Conservation (phyloP, 2,113 vertebrate species). For the Stegastes partitus region DNA sequence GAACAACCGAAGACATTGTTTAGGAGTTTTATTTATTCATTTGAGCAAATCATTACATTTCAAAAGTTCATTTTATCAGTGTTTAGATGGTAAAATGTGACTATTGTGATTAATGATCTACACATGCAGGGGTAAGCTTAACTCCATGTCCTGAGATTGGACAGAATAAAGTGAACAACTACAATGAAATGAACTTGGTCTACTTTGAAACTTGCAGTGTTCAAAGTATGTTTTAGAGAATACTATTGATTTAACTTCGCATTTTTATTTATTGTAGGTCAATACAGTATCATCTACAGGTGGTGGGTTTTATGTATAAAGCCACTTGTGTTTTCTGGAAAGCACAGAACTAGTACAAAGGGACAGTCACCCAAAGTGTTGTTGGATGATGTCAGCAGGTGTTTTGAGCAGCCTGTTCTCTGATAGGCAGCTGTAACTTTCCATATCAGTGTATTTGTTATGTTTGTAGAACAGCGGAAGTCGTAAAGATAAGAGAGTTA, state of each 20-base stretch:
- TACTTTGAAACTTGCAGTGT: too few relatives aligned
- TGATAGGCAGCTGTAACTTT: conserved; percentile 22
- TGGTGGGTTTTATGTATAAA: not conserved
- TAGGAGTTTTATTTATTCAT: not conserved
- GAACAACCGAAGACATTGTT: not conserved
- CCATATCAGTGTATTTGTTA: conserved; percentile 15
- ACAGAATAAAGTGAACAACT: too few relatives aligned
- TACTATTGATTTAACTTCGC: too few relatives aligned
- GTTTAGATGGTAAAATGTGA: too few relatives aligned
- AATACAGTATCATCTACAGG: not conserved
- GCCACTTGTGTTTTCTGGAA: conserved; percentile 12
- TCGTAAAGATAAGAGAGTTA: conserved; percentile 64
- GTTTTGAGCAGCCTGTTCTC: conserved; percentile 11
- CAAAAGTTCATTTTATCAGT: too few relatives aligned
- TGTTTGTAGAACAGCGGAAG: conserved; percentile 44
- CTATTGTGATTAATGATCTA: too few relatives aligned
- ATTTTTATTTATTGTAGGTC: too few relatives aligned
- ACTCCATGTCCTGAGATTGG: too few relatives aligned
- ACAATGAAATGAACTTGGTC: too few relatives aligned
- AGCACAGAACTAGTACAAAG: not conserved
- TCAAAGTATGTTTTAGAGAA: too few relatives aligned
- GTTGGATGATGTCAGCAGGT: not conserved
- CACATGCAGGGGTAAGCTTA: too few relatives aligned
- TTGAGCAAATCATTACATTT: too few relatives aligned
- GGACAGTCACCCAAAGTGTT: not conserved